Conservation (phyloP, 2,888 invertebrate species). For the Caenorhabditis sp. region DNA sequence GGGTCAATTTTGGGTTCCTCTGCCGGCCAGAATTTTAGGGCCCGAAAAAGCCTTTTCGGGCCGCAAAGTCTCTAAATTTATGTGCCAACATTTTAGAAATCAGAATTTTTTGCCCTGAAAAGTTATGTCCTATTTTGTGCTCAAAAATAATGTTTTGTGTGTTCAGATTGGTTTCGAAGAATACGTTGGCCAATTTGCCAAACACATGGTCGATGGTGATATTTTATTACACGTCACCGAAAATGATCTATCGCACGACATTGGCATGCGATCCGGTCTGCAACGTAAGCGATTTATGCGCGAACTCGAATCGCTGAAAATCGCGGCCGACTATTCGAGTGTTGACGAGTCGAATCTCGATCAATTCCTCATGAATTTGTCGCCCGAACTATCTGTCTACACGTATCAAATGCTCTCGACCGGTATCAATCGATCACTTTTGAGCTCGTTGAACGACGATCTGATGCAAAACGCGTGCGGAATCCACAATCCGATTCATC, state of each 20-base stretch:
- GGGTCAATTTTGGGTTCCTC: no score
- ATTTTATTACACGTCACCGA: slow-evolving; percentile 88
- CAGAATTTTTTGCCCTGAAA: no score
- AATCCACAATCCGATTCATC: slow-evolving; percentile 91
- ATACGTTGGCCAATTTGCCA: slow-evolving; percentile 83
- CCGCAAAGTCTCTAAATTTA: no score
- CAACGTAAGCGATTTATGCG: slow-evolving; percentile 78
- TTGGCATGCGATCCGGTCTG: slow-evolving; percentile 90
- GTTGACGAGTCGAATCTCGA: slow-evolving; percentile 69
- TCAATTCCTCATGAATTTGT: slow-evolving; percentile 68
- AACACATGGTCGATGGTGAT: slow-evolving; percentile 95
- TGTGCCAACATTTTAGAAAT: no score
- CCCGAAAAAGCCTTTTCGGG: no score
- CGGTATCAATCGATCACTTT: slow-evolving; percentile 88
- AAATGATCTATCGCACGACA: slow-evolving; percentile 89
- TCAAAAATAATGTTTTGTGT: no score
- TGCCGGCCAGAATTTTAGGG: no score
- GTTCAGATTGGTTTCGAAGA: slow-evolving; percentile 85
- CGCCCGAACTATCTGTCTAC: slow-evolving; percentile 81
- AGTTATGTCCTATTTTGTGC: no score
- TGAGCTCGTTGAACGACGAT: slow-evolving; percentile 85
- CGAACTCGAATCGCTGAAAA: slow-evolving; percentile 69
- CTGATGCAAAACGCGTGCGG: slow-evolving; percentile 88
- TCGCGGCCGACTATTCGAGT: slow-evolving; percentile 68
- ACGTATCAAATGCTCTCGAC: slow-evolving; percentile 92